phyloP scores from a whole-genome alignment of 2,113 vertebrate species.

The Phodopus roborovskii region DNA sequence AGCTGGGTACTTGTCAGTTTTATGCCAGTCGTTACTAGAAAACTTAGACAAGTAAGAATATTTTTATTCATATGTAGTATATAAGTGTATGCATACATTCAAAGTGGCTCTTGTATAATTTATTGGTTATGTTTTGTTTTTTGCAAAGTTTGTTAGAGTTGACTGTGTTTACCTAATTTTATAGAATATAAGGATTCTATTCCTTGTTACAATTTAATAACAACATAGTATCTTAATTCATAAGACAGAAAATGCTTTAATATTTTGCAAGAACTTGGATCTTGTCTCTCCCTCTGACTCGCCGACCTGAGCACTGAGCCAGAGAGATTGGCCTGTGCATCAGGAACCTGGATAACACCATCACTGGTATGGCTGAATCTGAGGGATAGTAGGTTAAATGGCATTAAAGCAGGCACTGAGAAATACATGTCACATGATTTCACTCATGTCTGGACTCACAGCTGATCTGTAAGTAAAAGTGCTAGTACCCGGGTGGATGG shows the following conservation, averaged over 20 bases:
- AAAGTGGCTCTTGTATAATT: background rate
- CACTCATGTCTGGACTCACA: background rate
- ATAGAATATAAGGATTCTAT: background rate
- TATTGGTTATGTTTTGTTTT: background rate
- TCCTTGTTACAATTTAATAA: background rate
- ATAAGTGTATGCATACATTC: background rate
- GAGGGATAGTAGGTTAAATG: background rate
- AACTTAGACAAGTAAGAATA: conserved; percentile 96
- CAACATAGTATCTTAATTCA: background rate
- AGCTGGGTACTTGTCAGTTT: conserved; percentile 94
- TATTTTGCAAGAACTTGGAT: conserved; percentile 20
- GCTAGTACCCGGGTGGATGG: background rate
- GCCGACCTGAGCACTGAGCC: background rate
- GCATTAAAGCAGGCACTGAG: background rate
- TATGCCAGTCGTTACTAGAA: conserved; percentile 95
- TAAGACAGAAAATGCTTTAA: background rate
- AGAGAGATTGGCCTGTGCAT: background rate
- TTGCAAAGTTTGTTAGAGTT: conserved; percentile 29
- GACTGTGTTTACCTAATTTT: background rate
- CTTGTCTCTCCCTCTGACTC: background rate
- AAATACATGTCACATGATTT: background rate
- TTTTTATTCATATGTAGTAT: background rate
- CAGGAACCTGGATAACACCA: background rate
- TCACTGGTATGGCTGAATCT: background rate
- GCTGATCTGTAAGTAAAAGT: background rate